phyloP scores from a whole-genome alignment of 1,140 invertebrate genomes.

The Drosophila teissieri region DNA sequence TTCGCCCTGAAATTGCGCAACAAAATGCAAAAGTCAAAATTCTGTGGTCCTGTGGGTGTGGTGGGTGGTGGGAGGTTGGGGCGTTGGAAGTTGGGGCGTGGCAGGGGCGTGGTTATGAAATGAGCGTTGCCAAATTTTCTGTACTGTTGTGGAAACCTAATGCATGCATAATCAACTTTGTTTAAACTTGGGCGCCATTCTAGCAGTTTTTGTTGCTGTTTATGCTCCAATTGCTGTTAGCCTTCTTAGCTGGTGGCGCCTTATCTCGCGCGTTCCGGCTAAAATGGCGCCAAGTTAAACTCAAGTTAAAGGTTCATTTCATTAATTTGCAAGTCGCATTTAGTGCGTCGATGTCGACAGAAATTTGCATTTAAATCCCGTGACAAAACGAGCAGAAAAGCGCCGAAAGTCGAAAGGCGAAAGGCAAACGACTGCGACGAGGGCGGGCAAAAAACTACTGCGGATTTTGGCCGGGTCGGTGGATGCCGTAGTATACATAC shows the following conservation, averaged over 20 bases:
- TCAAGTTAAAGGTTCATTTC: slow-evolving; percentile 83
- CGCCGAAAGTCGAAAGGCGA: slow-evolving; percentile 28
- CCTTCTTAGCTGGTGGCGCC: slow-evolving; percentile 59
- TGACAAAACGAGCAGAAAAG: slow-evolving; percentile 79
- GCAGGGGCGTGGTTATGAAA: slow-evolving; percentile 63
- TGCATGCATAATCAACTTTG: slow-evolving; percentile 83
- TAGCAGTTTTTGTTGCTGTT: slow-evolving; percentile 55
- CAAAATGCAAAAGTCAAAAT: slow-evolving; percentile 83
- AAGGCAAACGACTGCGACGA: slow-evolving; percentile 11
- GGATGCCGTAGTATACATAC: slow-evolving; percentile 8
- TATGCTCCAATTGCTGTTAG: slow-evolving; percentile 72
- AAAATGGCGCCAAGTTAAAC: slow-evolving; percentile 80
- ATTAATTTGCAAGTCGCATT: slow-evolving; percentile 83
- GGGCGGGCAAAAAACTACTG: slow-evolving; percentile 20
- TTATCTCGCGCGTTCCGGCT: slow-evolving; percentile 64
- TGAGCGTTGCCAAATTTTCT: slow-evolving; percentile 78
- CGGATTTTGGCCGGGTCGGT: slow-evolving; percentile 13
- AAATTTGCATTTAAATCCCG: slow-evolving; percentile 82
- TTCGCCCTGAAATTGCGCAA: slow-evolving; percentile 77
- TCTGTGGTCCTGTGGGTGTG: slow-evolving; percentile 15
- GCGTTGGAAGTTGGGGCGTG: not conserved
- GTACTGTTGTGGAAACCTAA: slow-evolving; percentile 74
- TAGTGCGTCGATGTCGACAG: slow-evolving; percentile 78
- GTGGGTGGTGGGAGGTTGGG: not conserved
- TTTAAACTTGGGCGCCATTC: slow-evolving; percentile 77